Evolutionary conservation across 2,797 vertebrate species (phyloP).

Genomic region (Nasua narica): DNA sequence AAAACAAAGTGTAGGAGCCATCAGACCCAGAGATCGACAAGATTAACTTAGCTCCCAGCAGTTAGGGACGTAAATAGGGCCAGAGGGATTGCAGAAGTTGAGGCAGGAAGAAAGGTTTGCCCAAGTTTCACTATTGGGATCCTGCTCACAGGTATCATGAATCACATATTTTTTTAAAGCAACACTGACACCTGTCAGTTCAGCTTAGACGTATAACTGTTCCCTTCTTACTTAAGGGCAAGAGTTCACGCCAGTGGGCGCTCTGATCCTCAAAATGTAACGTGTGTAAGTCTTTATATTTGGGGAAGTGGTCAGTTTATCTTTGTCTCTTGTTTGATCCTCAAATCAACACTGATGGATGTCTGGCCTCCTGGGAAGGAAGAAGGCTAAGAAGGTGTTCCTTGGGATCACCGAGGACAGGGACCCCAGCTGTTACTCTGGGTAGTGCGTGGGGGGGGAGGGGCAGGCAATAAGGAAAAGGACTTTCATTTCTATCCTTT

Average conservation of each 20-base stretch:
- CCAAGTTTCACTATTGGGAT: background rate
- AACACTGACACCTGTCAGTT: background rate
- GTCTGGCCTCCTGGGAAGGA: background rate
- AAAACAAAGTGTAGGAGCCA: background rate
- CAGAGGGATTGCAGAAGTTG: background rate
- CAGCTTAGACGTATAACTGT: background rate
- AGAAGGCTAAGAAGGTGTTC: background rate
- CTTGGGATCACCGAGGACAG: background rate
- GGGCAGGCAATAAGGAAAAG: background rate
- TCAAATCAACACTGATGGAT: background rate
- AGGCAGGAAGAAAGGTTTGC: background rate
- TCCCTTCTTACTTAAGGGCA: background rate
- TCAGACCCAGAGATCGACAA: background rate
- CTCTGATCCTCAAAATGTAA: background rate
- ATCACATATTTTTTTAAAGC: background rate
- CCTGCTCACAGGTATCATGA: background rate
- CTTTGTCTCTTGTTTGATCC: background rate
- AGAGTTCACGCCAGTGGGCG: background rate
- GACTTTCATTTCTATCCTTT: background rate
- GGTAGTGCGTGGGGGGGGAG: background rate
- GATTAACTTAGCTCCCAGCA: background rate
- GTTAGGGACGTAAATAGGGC: background rate
- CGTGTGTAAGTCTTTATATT: background rate
- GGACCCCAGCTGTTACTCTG: background rate
- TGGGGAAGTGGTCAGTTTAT: background rate